Base-by-base conservation (phyloP, 2,888 invertebrate species). In the Leucoptera coffeella region DNA sequence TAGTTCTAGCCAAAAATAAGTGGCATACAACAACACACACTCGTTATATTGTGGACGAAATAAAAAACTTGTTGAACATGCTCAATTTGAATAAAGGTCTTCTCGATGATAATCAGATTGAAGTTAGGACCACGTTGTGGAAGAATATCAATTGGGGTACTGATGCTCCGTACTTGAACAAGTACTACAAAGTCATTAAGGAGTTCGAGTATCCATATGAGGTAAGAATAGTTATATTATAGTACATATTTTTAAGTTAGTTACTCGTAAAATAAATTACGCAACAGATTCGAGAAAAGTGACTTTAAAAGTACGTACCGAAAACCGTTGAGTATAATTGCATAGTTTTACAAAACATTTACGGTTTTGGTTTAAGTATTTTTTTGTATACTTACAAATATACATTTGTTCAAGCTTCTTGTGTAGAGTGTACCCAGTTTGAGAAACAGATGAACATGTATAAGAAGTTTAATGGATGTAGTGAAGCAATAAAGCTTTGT, bases 121-220 rank as follows among this genome's bases (percentile, higher is more conserved):
- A 8, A 11, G 4, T 4, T 3, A 3, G 11, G 5, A 12, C 3
- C 15, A 19, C 19, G 19, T 3, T 43, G 2, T 69, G 67, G 69
- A 40, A 35, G 29, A 67, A 69, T 30, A 54, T 60, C 2, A 67
- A 67, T 27, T 69, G 69, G 69, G 69, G 67, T 0, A 57, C 57
- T 0, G 55, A 67, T 29, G 67, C 69, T 1, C 69, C 69, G 0
- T 67, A 65, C 34, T 67, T 67, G 67, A 69, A 69, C 32, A 59
- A 67, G 35, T 69, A 61, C 32, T 71, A 64, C 30, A 54, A 46
- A 27, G 34, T 58, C 30, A 47, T 71, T 3, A 50, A 42, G 22
- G 59, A 67, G 28, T 65, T 52, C 28, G 50, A 38, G 6, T 61
- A 59, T 42, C 71, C 71, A 0, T 57, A 55, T 45, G 54, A 61